phyloP scores from a whole-genome alignment of 2,888 invertebrate species.

The Mycalesis mineus region DNA sequence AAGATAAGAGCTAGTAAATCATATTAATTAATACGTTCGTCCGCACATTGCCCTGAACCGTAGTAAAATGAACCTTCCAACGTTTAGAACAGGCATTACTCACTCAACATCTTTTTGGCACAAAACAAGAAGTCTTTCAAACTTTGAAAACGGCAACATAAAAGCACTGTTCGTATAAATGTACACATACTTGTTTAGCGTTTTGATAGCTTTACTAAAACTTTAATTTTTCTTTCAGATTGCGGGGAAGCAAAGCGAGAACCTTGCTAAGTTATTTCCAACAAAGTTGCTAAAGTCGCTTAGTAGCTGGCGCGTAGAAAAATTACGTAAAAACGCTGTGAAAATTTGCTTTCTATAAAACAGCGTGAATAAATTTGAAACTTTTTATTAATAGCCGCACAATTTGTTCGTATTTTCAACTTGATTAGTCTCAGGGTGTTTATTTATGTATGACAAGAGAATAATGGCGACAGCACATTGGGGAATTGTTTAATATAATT shows the following conservation, averaged over 20 bases:
- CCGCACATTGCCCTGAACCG: no score
- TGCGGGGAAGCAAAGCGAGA: slow-evolving; percentile 9
- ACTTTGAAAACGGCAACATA: neutral
- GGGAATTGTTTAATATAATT: neutral
- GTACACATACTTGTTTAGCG: neutral
- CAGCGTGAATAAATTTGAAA: slow-evolving; percentile 21
- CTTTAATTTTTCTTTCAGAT: neutral
- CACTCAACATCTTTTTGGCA: no score
- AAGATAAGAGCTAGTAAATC: no score
- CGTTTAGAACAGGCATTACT: no score
- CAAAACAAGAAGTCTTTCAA: no score
- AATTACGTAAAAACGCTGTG: slow-evolving; percentile 11
- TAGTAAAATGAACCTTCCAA: no score
- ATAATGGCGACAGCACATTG: neutral
- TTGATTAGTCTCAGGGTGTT: slow-evolving; percentile 20
- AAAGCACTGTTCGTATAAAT: neutral
- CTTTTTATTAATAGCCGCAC: slow-evolving; percentile 24
- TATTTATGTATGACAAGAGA: slow-evolving; percentile 18
- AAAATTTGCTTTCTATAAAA: slow-evolving; percentile 14
- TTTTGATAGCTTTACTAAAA: neutral
- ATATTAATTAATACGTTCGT: no score
- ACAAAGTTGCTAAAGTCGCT: slow-evolving; percentile 24
- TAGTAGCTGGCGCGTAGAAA: slow-evolving; percentile 21
- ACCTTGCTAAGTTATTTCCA: slow-evolving; percentile 19
- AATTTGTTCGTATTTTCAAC: slow-evolving; percentile 27